Percentiles rank a stretch among this genome's conserved stretches.
These are phyloP conservation scores for Miichthys miiuy DNA, from an alignment of 2,797 vertebrate species.

Conservation along the genomic window DNA sequence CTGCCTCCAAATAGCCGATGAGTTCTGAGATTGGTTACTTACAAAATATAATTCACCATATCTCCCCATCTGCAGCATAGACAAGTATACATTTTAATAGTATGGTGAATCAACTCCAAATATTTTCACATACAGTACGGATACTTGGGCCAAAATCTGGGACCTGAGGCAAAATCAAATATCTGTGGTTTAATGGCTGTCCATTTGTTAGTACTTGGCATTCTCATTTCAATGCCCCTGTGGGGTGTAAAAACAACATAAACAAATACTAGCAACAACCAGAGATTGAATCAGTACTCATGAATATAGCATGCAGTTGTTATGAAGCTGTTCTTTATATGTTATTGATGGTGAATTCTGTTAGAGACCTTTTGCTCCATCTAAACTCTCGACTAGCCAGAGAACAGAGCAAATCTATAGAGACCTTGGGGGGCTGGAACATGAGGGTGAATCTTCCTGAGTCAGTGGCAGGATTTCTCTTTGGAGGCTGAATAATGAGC, in stretches of 20 bases:
- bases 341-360: conserved; percentile 44
- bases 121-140: not conserved
- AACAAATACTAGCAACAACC: conserved; percentile 5
- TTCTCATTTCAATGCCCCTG: conserved; percentile 24
- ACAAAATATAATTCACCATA: not conserved
- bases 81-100: not conserved
- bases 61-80: not conserved
- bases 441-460: conserved; percentile 53
- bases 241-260: conserved; percentile 16
- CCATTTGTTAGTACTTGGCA: conserved; percentile 27
- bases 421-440: conserved; percentile 45
- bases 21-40: no score
- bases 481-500: conserved; percentile 71
- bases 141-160: not conserved
- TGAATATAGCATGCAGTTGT: conserved; percentile 31
- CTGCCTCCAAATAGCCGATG: no score
- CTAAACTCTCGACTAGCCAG: conserved; percentile 48
- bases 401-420: conserved; percentile 53
- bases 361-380: conserved; percentile 52
- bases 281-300: conserved; percentile 28
- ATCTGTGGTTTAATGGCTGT: conserved; percentile 4
- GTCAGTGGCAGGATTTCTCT: conserved; percentile 56
- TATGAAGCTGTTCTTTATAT: conserved; percentile 23
- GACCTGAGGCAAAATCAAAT: conserved; percentile 31
- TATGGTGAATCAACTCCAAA: not conserved